These are phyloP conservation scores for Drosophila paulistorum DNA, from an alignment of 1,140 invertebrate genomes.

Conservation along the genomic window DNA sequence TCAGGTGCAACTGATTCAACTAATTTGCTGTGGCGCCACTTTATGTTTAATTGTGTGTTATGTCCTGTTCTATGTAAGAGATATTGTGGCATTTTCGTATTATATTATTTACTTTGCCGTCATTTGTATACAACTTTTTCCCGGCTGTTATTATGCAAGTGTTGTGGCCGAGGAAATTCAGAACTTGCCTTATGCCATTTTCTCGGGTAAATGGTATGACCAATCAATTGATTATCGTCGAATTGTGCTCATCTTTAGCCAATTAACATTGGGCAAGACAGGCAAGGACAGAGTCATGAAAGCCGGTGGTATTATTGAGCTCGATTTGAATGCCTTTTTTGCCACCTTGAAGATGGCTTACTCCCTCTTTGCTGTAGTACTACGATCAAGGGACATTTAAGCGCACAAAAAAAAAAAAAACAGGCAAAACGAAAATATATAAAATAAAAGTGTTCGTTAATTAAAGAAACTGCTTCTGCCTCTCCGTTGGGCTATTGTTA, in stretches of 20 bases:
- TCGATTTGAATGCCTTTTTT: slow-evolving; percentile 65
- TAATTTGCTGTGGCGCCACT: slow-evolving; percentile 50
- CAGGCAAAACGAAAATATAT: not conserved
- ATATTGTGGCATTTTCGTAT: slow-evolving; percentile 44
- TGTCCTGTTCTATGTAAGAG: slow-evolving; percentile 54
- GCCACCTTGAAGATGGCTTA: slow-evolving; percentile 71
- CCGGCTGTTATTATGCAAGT: slow-evolving; percentile 70
- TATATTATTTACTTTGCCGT: slow-evolving; percentile 44
- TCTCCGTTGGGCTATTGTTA: slow-evolving; percentile 30
- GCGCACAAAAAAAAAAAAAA: not conserved
- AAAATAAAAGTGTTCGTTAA: slow-evolving; percentile 40
- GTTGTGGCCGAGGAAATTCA: slow-evolving; percentile 48
- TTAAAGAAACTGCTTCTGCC: slow-evolving; percentile 39
- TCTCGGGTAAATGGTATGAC: slow-evolving; percentile 59
- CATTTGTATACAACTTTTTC: slow-evolving; percentile 63
- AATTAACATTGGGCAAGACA: slow-evolving; percentile 38
- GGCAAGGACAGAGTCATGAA: slow-evolving; percentile 27
- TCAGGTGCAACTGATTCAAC: slow-evolving; percentile 45
- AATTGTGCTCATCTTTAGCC: slow-evolving; percentile 48
- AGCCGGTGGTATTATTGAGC: slow-evolving; percentile 57
- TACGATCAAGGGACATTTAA: slow-evolving; percentile 21
- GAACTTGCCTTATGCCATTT: slow-evolving; percentile 60
- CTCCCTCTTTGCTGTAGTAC: slow-evolving; percentile 63
- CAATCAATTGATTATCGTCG: slow-evolving; percentile 28
- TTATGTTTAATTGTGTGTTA: slow-evolving; percentile 64